Base-by-base conservation (phyloP, 92 coral and sea anemone genomes). In the Nematostella vectensis region DNA sequence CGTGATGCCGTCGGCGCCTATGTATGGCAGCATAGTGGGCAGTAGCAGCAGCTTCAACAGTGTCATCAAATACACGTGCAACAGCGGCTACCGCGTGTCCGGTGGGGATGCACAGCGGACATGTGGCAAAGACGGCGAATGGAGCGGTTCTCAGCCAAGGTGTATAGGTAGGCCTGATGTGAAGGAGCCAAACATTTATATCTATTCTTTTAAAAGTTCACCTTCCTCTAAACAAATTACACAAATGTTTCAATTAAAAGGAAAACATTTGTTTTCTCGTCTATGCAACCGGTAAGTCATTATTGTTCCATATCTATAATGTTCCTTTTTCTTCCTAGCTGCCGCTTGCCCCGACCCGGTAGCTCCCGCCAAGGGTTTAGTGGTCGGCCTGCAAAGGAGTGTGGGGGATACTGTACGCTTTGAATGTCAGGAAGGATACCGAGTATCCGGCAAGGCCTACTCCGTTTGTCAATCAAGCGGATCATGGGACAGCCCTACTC, bases 131-230 rank as follows among this genome's bases (percentile, higher is more conserved):
- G 75, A 77, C 33, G 75, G 83, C n/a, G 40, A 17, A 11, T 93
- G 99, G 99, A 77, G 82, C 25, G 83, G 82, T 15, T 76, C 80
- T 16, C 93, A 80, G 47, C 99, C 99, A 36, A 65, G 87, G 43
- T 93, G 99, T 54, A 68, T 93, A 36, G 87, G 99, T 93, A 70
- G 49, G 80, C 52, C 11, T 15, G n/a, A n/a, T n/a, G n/a, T n/a
- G 24, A 25, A 4, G 25, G 2, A 55, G n/a, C n/a, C n/a, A n/a
- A n/a, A n/a, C 1, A 39, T n/a, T 22, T 23, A 17, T 21, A 19
- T 27, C 33, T 18, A 25, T 13, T 11, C 18, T 45, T 45, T 45
- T 1, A 12, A 18, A 3, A 17, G 6, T 11, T 0, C 23, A 25
- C 23, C 23, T 45, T 45, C 13, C 50, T 11, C 4, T 45, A 11